A percentile compares a stretch with the other conserved stretches of the same genome.
phyloP scores from a whole-genome alignment of 2,797 vertebrate species.

The Callimico goeldii region DNA sequence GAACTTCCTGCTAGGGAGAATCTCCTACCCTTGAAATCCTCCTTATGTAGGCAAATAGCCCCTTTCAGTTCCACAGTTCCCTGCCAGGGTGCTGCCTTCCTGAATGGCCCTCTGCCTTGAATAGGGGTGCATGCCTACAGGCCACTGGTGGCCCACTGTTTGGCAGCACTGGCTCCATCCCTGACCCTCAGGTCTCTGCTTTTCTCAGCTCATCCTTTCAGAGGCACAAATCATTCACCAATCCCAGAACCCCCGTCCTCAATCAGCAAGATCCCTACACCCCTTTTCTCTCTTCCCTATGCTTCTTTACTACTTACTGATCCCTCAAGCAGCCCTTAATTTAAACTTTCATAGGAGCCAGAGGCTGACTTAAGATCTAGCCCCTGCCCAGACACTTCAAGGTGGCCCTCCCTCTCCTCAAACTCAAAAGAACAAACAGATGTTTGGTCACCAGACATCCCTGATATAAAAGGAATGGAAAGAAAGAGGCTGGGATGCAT shows the following conservation, averaged over 20 bases:
- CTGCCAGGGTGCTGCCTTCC: not conserved
- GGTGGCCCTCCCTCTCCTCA: not conserved
- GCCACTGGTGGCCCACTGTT: too few species aligned
- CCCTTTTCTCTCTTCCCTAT: not conserved
- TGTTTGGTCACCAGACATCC: not conserved
- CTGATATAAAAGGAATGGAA: fast-evolving
- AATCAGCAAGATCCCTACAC: not conserved
- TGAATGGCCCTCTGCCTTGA: not conserved
- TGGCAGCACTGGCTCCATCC: not conserved
- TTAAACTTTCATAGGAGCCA: not conserved
- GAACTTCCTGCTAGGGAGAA: not conserved
- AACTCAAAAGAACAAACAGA: not conserved
- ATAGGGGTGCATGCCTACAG: not conserved
- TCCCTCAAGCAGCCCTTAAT: not conserved
- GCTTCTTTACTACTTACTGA: not conserved
- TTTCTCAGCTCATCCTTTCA: not conserved
- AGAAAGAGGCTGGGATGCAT: not conserved
- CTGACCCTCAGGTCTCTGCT: not conserved
- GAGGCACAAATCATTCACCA: not conserved
- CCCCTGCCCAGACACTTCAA: not conserved
- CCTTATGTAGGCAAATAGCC: not conserved
- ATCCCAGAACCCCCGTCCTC: not conserved
- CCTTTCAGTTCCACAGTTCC: not conserved
- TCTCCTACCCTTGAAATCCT: not conserved
- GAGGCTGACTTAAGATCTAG: not conserved